Evolutionary conservation across 2,797 vertebrate genomes (phyloP), one percentile per base, ranked within the genome.

Genomic region (Rallus crepitans): DNA sequence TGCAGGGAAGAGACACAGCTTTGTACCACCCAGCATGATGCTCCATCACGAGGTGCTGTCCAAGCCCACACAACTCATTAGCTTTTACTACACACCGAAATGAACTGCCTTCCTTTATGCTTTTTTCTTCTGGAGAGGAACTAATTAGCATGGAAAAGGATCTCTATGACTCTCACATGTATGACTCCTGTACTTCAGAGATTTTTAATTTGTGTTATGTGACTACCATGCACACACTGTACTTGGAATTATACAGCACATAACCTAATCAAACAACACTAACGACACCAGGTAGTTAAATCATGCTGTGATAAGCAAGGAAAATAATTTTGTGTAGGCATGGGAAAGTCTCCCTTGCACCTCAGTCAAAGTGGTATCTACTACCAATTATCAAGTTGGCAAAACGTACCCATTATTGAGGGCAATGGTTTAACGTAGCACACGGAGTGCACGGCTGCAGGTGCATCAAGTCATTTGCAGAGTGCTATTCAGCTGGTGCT

Each of bases 181-280:
- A 57, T 3, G 6, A 87, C 60, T 96, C 52, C 77, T 57, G 57
- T 56, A 66, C 66, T 90, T 95, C 45, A 61, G 70, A 92, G 91
- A 69, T 83, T 72, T 95, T 66, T 90, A 86, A 92, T 89, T 76
- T 87, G 75, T 77, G 83, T 94, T 94, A 78, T 39, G 68, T 5
- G 30, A 90, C 91, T 91, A 89, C 70, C 65, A 28, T n/a, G 84
- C 64, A 77, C 71, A 83, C 47, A 37, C 31, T 57, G 76, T 72
- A 82, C 80, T 48, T 78, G 60, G 86, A 94, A 94, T 87, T 96
- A 96, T 45, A 87, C 15, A 81, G 93, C 79, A 90, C 24, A 28
- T 48, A 83, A 72, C 39, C 47, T 69, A 93, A 93, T 88, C 65
- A 92, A 94, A 89, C 73, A 70, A 61, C 77, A 79, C 70, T 57